A percentile compares a stretch with the other conserved stretches of the same genome.
phyloP scores from a whole-genome alignment of 2,888 invertebrate genomes.

The Eupithecia exiguata region DNA sequence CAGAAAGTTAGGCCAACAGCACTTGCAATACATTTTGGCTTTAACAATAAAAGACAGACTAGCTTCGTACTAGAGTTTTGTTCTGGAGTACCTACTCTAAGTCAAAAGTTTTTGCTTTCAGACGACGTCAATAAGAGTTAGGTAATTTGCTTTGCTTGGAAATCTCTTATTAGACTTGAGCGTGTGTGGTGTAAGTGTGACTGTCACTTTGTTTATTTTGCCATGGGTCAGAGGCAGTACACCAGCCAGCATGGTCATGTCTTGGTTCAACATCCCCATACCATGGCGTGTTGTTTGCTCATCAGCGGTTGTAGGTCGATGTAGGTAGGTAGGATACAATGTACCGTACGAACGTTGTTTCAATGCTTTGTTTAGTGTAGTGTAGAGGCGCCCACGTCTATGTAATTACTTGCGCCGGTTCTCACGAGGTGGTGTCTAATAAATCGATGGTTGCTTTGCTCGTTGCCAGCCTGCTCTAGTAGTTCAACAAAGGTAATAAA shows the following conservation, averaged over 20 bases:
- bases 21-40: too few relatives aligned
- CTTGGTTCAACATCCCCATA: not conserved
- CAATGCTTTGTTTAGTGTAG: not conserved
- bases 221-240: not conserved
- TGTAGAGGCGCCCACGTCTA: not conserved
- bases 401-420: slow-evolving; percentile 1
- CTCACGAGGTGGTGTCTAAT: slow-evolving; percentile 3
- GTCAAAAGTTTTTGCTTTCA: not conserved
- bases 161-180: not conserved
- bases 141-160: too few relatives aligned
- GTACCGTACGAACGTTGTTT: not conserved
- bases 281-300: not conserved
- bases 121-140: not conserved
- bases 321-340: not conserved
- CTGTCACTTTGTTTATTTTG: not conserved
- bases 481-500: slow-evolving; percentile 1
- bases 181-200: not conserved
- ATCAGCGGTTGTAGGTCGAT: not conserved
- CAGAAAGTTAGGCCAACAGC: too few relatives aligned
- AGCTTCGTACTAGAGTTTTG: too few relatives aligned
- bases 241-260: not conserved
- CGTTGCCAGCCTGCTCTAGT: not conserved
- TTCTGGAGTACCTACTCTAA: too few relatives aligned
- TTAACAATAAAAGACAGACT: too few relatives aligned
- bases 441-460: not conserved